A percentile compares a stretch with the other conserved stretches of the same genome.
These are phyloP conservation scores for Tarsius wallacei DNA, from an alignment of 2,797 vertebrate species.

Conservation along the genomic window DNA sequence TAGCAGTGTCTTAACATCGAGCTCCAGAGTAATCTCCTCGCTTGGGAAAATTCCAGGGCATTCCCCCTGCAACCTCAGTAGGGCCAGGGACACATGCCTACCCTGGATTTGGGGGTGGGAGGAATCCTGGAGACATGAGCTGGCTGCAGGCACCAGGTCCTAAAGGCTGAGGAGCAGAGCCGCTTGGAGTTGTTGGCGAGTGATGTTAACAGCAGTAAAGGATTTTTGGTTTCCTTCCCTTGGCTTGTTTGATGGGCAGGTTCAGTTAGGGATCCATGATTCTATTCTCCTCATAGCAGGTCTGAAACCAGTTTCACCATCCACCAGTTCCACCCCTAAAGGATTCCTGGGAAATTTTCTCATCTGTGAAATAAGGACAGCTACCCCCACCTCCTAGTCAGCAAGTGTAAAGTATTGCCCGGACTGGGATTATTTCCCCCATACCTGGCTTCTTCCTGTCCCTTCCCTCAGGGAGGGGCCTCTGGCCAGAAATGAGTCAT, in stretches of 20 bases:
- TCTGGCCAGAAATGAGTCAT: no score
- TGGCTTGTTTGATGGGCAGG: neutral
- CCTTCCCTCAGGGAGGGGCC: no score
- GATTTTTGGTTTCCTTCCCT: neutral
- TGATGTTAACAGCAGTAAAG: slow-evolving; percentile 5
- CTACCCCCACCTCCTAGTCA: neutral
- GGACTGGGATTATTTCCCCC: no score
- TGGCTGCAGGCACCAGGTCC: neutral
- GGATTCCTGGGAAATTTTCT: slow-evolving; percentile 16
- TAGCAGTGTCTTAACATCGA: neutral
- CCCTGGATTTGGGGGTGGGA: neutral
- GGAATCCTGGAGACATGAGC: neutral
- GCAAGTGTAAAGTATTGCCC: no score
- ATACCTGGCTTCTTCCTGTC: no score
- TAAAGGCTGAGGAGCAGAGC: neutral
- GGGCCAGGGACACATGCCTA: neutral
- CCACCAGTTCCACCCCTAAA: neutral
- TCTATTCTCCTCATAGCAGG: neutral
- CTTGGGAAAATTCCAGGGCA: neutral
- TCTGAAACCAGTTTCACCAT: slow-evolving; percentile 50
- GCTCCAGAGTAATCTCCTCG: neutral
- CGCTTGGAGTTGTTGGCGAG: neutral
- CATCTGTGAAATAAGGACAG: slow-evolving; percentile 16
- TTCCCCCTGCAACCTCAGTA: neutral
- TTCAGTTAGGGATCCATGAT: neutral